These are phyloP conservation scores for Scrobipalpa atriplicella DNA, from an alignment of 2,888 invertebrate genomes.

Conservation along the genomic window DNA sequence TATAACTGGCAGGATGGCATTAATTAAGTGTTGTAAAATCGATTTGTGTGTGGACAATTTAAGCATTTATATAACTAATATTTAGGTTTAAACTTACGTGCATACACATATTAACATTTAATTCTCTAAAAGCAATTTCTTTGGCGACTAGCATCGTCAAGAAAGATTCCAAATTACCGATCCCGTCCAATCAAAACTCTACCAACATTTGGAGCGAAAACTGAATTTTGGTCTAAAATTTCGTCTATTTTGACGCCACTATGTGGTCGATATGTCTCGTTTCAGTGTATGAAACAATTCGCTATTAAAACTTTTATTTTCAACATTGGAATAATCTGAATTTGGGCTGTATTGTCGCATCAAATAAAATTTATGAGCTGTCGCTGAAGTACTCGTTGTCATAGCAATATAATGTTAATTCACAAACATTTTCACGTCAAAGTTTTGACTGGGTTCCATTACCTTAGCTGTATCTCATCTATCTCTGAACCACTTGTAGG, in stretches of 20 bases:
- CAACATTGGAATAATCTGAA: slow-evolving; percentile 72
- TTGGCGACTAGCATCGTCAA: slow-evolving; percentile 78
- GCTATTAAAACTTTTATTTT: slow-evolving; percentile 76
- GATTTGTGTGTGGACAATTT: slow-evolving; percentile 79
- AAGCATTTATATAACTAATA: slow-evolving; percentile 76
- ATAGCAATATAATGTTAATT: background rate
- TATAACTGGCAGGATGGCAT: slow-evolving; percentile 79
- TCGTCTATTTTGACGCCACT: slow-evolving; percentile 68
- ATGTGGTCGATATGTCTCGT: slow-evolving; percentile 76
- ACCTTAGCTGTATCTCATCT: background rate
- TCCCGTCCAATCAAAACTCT: slow-evolving; percentile 38
- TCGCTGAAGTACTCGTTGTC: slow-evolving; percentile 7
- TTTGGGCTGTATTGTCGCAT: slow-evolving; percentile 73
- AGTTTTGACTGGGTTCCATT: background rate
- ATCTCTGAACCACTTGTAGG: background rate
- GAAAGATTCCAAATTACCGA: slow-evolving; percentile 79
- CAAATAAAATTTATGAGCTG: slow-evolving; percentile 50
- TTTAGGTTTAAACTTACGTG: slow-evolving; percentile 71
- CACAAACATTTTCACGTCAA: background rate
- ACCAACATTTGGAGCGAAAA: slow-evolving; percentile 44
- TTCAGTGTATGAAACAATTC: slow-evolving; percentile 64
- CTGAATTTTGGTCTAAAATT: slow-evolving; percentile 56
- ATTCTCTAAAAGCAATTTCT: slow-evolving; percentile 74
- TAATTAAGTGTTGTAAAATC: slow-evolving; percentile 73
- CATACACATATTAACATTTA: slow-evolving; percentile 75